Conservation (phyloP, 2,113 vertebrate species). For the Marmota flaviventris region DNA sequence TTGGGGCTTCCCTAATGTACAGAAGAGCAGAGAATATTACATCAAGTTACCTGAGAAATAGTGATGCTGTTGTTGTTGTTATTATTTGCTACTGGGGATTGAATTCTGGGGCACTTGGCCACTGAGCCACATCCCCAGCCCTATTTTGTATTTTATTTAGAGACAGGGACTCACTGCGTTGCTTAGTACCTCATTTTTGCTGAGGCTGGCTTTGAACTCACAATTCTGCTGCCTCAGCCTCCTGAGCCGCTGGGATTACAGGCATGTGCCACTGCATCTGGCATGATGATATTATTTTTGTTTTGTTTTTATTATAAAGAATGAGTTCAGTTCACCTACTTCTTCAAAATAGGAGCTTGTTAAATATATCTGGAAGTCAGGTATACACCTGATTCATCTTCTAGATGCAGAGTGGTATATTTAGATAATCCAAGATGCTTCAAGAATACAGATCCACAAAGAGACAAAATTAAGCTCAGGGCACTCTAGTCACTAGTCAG, state of each 20-base stretch:
- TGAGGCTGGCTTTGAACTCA: too few species aligned
- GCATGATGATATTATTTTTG: not conserved
- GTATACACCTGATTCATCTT: not conserved
- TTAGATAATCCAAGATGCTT: not conserved
- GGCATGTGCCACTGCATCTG: too few species aligned
- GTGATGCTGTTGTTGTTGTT: not conserved
- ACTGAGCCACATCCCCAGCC: too few species aligned
- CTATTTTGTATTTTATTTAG: too few species aligned
- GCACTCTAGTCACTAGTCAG: not conserved
- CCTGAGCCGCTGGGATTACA: too few species aligned
- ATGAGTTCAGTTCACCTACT: not conserved
- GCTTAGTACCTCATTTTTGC: too few species aligned
- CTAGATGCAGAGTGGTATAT: not conserved
- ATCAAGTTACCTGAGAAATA: not conserved
- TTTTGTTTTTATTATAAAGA: slow-evolving; percentile 45
- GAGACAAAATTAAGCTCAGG: slow-evolving; percentile 22
- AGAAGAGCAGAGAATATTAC: slow-evolving; percentile 34
- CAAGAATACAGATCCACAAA: slow-evolving; percentile 14
- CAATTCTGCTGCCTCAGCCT: too few species aligned
- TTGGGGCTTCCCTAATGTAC: not conserved
- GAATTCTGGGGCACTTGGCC: too few species aligned
- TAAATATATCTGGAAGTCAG: slow-evolving; percentile 17
- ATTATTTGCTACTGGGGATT: not conserved
- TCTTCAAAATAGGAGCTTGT: slow-evolving; percentile 27
- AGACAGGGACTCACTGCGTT: too few species aligned